phyloP scores from a whole-genome alignment of 1,140 invertebrate species.

The Bombus cullumanus region DNA sequence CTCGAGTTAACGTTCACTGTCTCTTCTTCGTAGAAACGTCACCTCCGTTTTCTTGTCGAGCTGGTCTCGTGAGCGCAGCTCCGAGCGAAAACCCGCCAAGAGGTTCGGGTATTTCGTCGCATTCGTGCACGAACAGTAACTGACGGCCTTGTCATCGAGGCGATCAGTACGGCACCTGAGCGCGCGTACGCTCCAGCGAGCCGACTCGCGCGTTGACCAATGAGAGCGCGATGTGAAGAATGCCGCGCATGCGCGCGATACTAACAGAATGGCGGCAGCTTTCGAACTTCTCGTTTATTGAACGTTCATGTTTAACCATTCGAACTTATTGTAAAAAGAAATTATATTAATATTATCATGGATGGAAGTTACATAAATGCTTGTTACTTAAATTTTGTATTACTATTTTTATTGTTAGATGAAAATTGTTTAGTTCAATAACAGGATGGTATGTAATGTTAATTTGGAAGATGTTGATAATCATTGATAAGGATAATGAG shows the following conservation, averaged over 20 bases:
- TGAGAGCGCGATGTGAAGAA: neutral
- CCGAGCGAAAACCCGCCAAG: slow-evolving; percentile 65
- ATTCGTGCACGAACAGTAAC: slow-evolving; percentile 68
- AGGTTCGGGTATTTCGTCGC: slow-evolving; percentile 59
- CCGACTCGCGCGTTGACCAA: slow-evolving; percentile 1
- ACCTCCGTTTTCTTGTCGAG: slow-evolving; percentile 57
- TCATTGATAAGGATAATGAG: too few relatives aligned
- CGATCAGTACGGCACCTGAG: slow-evolving; percentile 64
- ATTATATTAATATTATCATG: neutral
- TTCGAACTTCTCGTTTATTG: slow-evolving; percentile 9
- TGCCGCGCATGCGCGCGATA: neutral
- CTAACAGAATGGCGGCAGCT: neutral
- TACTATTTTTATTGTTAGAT: neutral
- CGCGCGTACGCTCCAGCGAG: slow-evolving; percentile 43
- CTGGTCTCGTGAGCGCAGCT: slow-evolving; percentile 58
- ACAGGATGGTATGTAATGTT: too few relatives aligned
- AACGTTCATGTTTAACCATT: neutral
- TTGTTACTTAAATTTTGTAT: neutral
- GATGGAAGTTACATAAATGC: neutral
- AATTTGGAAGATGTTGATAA: too few relatives aligned
- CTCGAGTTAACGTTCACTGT: neutral
- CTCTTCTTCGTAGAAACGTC: slow-evolving; percentile 51
- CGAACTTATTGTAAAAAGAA: neutral
- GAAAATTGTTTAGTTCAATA: neutral
- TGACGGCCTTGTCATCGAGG: slow-evolving; percentile 56